A percentile compares a stretch with the other conserved stretches of the same genome.
phyloP scores from a whole-genome alignment of 2,113 vertebrate genomes.

The Myrmecophaga tridactyla region DNA sequence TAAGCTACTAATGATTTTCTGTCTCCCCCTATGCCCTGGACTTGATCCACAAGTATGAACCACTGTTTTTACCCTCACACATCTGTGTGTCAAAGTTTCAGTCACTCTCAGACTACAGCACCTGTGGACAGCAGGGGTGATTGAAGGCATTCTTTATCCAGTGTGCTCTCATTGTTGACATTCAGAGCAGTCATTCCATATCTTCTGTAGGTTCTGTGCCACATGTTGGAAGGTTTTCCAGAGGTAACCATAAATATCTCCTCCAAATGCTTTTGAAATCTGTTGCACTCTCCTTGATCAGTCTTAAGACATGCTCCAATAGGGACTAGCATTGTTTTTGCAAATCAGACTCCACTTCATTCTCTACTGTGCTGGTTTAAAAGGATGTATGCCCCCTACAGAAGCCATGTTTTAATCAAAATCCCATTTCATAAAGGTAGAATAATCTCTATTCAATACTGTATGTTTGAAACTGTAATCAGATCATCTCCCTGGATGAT shows the following conservation, averaged over 20 bases:
- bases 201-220: not conserved
- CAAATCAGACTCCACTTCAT: not conserved
- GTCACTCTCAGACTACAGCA: not conserved
- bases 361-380: too few species aligned
- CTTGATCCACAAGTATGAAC: not conserved
- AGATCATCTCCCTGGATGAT: too few species aligned
- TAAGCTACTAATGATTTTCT: not conserved
- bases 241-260: not conserved
- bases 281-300: not conserved
- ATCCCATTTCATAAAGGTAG: too few species aligned
- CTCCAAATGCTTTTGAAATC: not conserved
- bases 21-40: not conserved
- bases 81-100: not conserved
- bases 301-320: not conserved
- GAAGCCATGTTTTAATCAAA: too few species aligned
- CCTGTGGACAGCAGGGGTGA: not conserved
- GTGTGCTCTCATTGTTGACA: not conserved
- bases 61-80: not conserved
- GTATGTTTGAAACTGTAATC: too few species aligned
- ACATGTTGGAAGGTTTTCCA: not conserved
- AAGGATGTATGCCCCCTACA: too few species aligned
- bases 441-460: too few species aligned
- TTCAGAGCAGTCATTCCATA: not conserved
- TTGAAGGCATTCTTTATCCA: not conserved
- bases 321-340: not conserved